These are phyloP conservation scores for Spilarctia lutea DNA, from an alignment of 2,888 invertebrate genomes.

Conservation along the genomic window DNA sequence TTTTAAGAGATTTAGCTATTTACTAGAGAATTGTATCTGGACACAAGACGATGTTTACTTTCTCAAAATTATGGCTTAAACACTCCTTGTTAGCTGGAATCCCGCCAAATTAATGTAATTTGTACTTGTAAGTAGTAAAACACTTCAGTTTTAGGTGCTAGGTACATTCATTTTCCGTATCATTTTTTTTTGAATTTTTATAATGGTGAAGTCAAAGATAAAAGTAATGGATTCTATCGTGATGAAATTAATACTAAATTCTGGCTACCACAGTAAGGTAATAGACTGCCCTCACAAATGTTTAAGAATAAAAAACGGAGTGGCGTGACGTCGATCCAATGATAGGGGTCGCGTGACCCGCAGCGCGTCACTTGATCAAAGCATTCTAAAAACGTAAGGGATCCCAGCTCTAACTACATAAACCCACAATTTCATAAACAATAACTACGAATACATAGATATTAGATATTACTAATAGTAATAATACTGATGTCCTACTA, in stretches of 20 bases:
- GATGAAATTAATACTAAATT: not conserved
- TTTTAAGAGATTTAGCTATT: no score
- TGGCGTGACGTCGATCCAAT: slow-evolving; percentile 49
- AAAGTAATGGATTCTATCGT: not conserved
- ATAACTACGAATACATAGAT: not conserved
- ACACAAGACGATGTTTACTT: no score
- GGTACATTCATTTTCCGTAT: no score
- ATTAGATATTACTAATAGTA: slow-evolving; percentile 4
- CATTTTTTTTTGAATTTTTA: not conserved
- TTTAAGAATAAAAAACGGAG: slow-evolving; percentile 39
- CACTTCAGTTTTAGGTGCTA: no score
- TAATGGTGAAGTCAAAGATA: not conserved
- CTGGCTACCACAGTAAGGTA: not conserved
- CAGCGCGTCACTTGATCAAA: slow-evolving; percentile 53
- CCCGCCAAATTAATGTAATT: no score
- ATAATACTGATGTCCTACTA: not conserved
- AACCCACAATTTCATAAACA: slow-evolving; percentile 35
- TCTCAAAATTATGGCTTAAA: no score
- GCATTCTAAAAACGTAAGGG: slow-evolving; percentile 46
- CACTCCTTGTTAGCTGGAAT: no score
- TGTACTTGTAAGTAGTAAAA: no score
- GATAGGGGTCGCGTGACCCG: slow-evolving; percentile 71
- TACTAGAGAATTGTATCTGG: no score
- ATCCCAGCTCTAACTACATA: slow-evolving; percentile 23
- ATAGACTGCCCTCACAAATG: slow-evolving; percentile 29